Evolutionary conservation across 2,113 vertebrate species (phyloP), one percentile per base, ranked within the genome.

Genomic region (Atlantisia rogersi): DNA sequence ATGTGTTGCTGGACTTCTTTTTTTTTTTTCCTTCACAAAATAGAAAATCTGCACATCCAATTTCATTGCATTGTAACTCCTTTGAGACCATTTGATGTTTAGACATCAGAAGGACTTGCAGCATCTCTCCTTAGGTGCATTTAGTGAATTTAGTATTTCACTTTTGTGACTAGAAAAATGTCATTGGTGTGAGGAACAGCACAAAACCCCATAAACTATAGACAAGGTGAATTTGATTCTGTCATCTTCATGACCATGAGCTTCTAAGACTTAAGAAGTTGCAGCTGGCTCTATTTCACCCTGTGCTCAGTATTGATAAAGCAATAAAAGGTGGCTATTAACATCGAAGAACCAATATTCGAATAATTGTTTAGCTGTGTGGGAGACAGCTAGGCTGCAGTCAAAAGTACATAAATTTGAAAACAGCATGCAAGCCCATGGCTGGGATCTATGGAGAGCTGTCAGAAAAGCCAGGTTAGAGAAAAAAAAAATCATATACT

Each of bases 61-160:
- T 93, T 90, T 90, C 19, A 78, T 79, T 29, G 3, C 74, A 17
- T 82, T 83, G 40, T 73, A 74, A 86, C 44, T 64, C 17, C 31
- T 86, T 65, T 78, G 68, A 96, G 67, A 24, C 25, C 55, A 68
- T 25, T 88, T 90, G 79, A 64, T 91, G 15, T 42, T 79, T 90
- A 86, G 37, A 56, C 86, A 59, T 70, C 77, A 86, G 80, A 60
- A 17, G 65, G 58, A 95, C 50, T 89, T 75, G 71, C 15, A 71
- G 35, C 62, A 73, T 50, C 39, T 88, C 53, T 94, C 21, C 22
- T 58, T 58, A 56, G 53, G 40, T 96, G 20, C 56, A 75, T 88
- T 95, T 91, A 75, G 42, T 93, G 60, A 92, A 95, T 97, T 92
- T 90, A 92, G n/a, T 83, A 73, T 82, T 97, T 95, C 79, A 48